Base-by-base conservation (phyloP, 1,140 invertebrate species). In the Marisa cornuarietis region DNA sequence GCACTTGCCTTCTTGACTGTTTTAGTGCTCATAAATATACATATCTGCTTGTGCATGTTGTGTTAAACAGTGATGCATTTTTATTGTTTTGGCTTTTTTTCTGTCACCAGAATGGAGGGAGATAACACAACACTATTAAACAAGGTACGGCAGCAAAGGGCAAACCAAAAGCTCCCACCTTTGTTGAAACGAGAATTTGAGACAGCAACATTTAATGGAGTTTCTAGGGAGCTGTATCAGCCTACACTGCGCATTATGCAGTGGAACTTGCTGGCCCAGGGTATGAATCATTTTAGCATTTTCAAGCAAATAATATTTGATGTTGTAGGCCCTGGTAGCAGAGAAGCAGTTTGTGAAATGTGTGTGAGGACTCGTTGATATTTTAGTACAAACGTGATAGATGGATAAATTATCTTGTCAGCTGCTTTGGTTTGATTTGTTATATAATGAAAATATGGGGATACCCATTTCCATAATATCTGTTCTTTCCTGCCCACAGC, bases 261-360 rank as follows among this genome's bases (percentile, higher is more conserved):
- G 84, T 95, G 95, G 95, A 95, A 95, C 87, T 92, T 95, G 82
- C 89, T 95, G 11, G 94, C 95, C 22, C 94, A 95, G 93, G 94
- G 95, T 95, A 92, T 90, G 87, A 24, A 75, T 62, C 20, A 8
- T 69, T n/a, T 52, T 52, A 51, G 31, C 7, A 24, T 16, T 72
- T 49, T n/a, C 31, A 42, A 42, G 31, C 6, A 6, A 42, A 42
- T 42, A 42, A 42, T 6, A 42, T 42, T 42, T 42, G 31, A 42
- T 42, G 31, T 2, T 42, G 31, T 42, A 42, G 31, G 31, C 31
- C n/a, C 0, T 42, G 31, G 31, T 42, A 42, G 31, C 31, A 42
- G 31, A 42, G 31, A 42, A 42, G 31, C 31, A 42, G 31, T 42
- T 42, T 42, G 31, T 42, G 31, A 42, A 42, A 42, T 42, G 1